Conservation (phyloP, 2,113 vertebrate species). For the Eclectus roratus region DNA sequence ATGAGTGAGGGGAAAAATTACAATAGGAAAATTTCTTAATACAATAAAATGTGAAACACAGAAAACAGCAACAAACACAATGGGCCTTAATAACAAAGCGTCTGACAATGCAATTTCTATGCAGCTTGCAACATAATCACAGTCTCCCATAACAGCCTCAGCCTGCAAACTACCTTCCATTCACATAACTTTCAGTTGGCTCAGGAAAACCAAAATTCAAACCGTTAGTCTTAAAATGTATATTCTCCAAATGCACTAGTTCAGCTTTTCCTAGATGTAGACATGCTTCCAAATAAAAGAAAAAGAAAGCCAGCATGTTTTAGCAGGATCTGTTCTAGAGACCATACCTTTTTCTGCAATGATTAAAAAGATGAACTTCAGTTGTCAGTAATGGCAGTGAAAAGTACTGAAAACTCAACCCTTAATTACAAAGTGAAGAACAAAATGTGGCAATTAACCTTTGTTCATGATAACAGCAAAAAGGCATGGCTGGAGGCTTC, state of each 20-base stretch:
- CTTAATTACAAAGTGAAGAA: background rate
- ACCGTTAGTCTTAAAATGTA: fast-evolving
- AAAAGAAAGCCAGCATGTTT: no score
- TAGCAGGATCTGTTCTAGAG: background rate
- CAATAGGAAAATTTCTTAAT: background rate
- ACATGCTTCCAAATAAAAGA: background rate
- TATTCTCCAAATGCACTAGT: fast-evolving
- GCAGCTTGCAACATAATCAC: background rate
- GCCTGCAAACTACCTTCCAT: background rate
- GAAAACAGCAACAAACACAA: background rate
- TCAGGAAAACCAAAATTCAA: background rate
- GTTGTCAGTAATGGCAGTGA: background rate
- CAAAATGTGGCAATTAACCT: background rate
- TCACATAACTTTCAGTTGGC: fast-evolving
- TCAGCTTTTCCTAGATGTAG: background rate
- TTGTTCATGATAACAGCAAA: background rate
- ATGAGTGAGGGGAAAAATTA: fast-evolving
- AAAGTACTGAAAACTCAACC: background rate
- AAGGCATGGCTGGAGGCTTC: background rate
- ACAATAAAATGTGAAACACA: fast-evolving
- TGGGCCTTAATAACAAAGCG: fast-evolving
- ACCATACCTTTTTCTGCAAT: background rate
- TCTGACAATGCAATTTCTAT: background rate
- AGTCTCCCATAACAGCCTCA: fast-evolving
- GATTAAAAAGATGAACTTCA: background rate